A percentile compares a stretch with the other conserved stretches of the same genome.
These are phyloP conservation scores for Proteles cristata DNA, from an alignment of 2,113 vertebrate species.

Conservation along the genomic window DNA sequence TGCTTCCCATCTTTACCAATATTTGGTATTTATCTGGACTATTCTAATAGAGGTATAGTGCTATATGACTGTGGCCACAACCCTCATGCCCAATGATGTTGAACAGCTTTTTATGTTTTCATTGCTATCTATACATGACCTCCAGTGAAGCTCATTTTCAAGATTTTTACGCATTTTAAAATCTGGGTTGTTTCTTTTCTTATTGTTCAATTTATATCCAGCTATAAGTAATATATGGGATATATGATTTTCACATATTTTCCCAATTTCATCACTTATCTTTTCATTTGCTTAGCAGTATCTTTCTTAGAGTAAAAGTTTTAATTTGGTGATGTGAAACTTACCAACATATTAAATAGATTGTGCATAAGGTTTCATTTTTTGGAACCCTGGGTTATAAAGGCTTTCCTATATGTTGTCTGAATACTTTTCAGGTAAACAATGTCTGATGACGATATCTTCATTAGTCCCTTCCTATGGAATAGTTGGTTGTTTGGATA, in stretches of 20 bases:
- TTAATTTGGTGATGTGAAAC: neutral
- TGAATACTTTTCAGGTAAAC: neutral
- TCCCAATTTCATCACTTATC: neutral
- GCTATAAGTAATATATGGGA: neutral
- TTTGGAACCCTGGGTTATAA: neutral
- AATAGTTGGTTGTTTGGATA: neutral
- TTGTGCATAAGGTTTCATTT: neutral
- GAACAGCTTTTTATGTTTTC: neutral
- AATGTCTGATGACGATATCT: neutral
- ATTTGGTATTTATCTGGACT: neutral
- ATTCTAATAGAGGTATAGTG: neutral
- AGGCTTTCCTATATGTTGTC: neutral
- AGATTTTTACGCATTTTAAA: neutral
- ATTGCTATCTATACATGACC: neutral
- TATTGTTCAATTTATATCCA: neutral
- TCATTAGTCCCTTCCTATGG: neutral
- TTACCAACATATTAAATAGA: neutral
- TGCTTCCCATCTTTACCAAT: neutral
- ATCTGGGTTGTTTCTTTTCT: neutral
- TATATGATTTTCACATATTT: neutral
- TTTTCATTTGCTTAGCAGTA: neutral
- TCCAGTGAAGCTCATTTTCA: neutral
- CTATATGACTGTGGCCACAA: neutral
- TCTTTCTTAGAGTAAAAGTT: neutral
- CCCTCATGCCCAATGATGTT: neutral